Evolutionary conservation across 2,888 invertebrate species (phyloP).

Genomic region (Drymonia ruficornis): DNA sequence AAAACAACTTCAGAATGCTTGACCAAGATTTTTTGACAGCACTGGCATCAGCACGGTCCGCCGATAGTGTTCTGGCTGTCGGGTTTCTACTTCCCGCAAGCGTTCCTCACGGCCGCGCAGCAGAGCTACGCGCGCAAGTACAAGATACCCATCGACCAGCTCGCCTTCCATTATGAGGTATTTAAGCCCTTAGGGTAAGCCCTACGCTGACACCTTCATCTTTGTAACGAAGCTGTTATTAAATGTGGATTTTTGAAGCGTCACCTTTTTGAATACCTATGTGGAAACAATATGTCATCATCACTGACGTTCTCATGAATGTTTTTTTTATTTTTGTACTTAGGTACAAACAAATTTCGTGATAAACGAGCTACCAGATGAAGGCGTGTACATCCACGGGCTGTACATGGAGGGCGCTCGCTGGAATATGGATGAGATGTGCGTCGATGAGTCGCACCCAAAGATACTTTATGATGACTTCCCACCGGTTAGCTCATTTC

Average conservation of each 20-base stretch:
- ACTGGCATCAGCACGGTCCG: constrained; percentile 93
- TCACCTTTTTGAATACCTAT: too few species aligned
- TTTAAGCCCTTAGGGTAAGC: too few species aligned
- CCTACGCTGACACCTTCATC: background rate
- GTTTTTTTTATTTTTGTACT: background rate
- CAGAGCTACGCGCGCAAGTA: constrained; percentile 97
- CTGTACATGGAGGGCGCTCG: constrained; percentile 95
- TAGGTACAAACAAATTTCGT: constrained; percentile 84
- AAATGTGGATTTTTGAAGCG: too few species aligned
- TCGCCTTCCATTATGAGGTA: constrained; percentile 92
- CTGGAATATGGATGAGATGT: constrained; percentile 89
- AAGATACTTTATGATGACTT: constrained; percentile 93
- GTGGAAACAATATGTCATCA: too few species aligned
- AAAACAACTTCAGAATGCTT: too few species aligned
- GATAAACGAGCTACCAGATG: constrained; percentile 83
- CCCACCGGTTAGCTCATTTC: constrained; percentile 86
- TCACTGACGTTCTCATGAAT: too few species aligned
- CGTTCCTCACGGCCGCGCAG: constrained; percentile 96
- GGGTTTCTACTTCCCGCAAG: constrained; percentile 98
- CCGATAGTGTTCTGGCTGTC: constrained; percentile 95
- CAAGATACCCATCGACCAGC: constrained; percentile 95
- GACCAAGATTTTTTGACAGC: constrained; percentile 63
- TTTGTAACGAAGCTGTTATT: too few species aligned
- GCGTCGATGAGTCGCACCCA: constrained; percentile 91
- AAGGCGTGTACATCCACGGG: constrained; percentile 91